Conservation (phyloP, 53 echinoderm and acorn worm genomes). For the Hippasteria phrygiana region DNA sequence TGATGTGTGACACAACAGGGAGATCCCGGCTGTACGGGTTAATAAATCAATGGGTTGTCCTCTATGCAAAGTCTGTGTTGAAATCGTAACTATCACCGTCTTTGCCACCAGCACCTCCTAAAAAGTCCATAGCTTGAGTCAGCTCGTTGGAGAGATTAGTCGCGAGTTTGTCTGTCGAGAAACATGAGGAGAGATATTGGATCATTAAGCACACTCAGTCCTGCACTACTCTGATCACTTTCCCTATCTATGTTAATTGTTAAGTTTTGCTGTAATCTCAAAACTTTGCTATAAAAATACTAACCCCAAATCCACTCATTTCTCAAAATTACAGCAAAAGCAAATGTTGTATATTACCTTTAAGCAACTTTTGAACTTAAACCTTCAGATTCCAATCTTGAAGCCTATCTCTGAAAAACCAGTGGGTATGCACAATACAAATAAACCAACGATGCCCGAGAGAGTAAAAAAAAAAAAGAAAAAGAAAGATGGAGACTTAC, state of each 20-base stretch:
- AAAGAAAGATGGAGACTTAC: slow-evolving; percentile 43
- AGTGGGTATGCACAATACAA: too few species aligned
- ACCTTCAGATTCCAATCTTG: too few species aligned
- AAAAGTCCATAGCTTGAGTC: slow-evolving; percentile 80
- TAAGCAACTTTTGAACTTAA: neutral
- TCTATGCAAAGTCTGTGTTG: slow-evolving; percentile 61
- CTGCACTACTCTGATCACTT: neutral
- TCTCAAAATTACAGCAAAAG: too few species aligned
- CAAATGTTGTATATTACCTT: too few species aligned
- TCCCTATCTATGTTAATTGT: neutral
- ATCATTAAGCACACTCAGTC: neutral
- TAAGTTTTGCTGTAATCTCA: neutral
- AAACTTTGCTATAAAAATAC: neutral
- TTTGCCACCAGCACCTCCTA: slow-evolving; percentile 58
- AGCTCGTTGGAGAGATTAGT: slow-evolving; percentile 88
- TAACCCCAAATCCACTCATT: too few species aligned
- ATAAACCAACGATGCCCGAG: too few species aligned
- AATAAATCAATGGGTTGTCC: neutral
- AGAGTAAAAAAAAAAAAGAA: neutral
- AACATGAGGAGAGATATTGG: neutral
- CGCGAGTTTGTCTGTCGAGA: slow-evolving; percentile 83
- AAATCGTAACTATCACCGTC: slow-evolving; percentile 76
- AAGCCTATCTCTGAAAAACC: too few species aligned
- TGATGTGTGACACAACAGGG: too few species aligned
- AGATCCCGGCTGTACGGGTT: too few species aligned